Conservation (phyloP, 2,888 invertebrate genomes). For the Dicycla oo region DNA sequence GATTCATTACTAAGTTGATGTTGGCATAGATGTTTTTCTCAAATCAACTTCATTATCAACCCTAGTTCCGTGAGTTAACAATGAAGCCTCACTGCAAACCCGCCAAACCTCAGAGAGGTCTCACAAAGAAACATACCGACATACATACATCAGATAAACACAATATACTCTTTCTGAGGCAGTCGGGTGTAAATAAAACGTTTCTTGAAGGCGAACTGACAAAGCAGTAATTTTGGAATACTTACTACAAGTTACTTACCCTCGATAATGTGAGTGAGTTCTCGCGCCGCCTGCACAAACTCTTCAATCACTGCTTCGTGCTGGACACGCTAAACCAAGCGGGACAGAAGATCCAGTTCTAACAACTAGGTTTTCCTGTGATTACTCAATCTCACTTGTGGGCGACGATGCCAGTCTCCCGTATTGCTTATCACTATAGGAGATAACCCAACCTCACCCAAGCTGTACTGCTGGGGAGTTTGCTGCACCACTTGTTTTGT, state of each 20-base stretch:
- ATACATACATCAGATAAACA: not conserved
- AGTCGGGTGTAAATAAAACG: slow-evolving; percentile 9
- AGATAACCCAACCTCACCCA: no score
- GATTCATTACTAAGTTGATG: not conserved
- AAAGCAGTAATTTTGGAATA: slow-evolving; percentile 27
- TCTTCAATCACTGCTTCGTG: slow-evolving; percentile 47
- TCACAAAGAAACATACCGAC: not conserved
- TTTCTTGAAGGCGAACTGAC: not conserved
- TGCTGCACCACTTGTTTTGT: no score
- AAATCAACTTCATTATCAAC: no score
- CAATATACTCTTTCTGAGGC: not conserved
- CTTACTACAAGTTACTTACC: slow-evolving; percentile 23
- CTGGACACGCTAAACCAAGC: not conserved
- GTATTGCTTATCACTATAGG: no score
- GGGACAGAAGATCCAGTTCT: slow-evolving; percentile 7
- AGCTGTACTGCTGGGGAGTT: no score
- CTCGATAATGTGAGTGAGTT: slow-evolving; percentile 27
- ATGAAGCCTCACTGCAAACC: not conserved
- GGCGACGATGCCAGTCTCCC: no score
- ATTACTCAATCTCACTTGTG: no score
- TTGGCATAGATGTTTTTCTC: no score
- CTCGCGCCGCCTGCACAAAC: slow-evolving; percentile 26
- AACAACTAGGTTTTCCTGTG: no score
- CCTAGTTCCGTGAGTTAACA: not conserved
- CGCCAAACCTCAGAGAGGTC: not conserved